Base-by-base conservation (phyloP, 2,113 vertebrate species). In the Phylloscopus trochilus region DNA sequence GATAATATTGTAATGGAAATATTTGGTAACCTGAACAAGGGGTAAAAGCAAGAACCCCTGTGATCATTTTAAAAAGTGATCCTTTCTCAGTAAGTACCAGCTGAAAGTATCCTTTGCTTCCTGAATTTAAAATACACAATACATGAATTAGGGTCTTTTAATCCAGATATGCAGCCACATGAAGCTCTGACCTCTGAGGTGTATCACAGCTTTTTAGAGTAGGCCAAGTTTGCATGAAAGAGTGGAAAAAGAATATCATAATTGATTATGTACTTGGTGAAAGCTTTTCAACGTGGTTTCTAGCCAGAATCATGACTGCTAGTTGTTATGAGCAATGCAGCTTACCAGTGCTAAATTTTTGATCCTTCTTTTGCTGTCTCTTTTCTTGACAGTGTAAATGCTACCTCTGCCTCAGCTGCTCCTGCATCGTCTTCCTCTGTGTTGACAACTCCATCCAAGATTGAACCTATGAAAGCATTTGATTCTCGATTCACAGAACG, bases 401-500 rank as follows among this genome's bases (percentile, higher is more conserved):
- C 97, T 96, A 96, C 97, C 96, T 97, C 97, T 74, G 93, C 97
- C 91, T 92, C 95, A 85, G 19, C 93, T 53, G 93, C 87, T 88
- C 98, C 98, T 70, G 94, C 98, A 37, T 98, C 98, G 2, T 96
- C 98, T 37, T 97, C 97, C 76, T 98, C 99, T 35, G 97, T 99
- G 69, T 95, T 99, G 91, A 98, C 98, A 2, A 98, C 99, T 39
- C 98, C 99, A 60, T 98, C 99, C 91, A 99, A 99, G 97, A 99
- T 99, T 1, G 99, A 99, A 76, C 99, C 99, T 5, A 99, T 99
- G 99, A 99, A 99, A 97, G 99, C 99, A 0, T 97, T 99, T 96
- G 99, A 99, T 95, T 99, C 99, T 15, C 98, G 99, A 89, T 99
- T 99, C 94, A 99, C 99, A 1, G 99, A 99, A 96, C 98, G 99